A percentile compares a stretch with the other conserved stretches of the same genome.
These are phyloP conservation scores for Drosophila melanosoma DNA, from an alignment of 2,888 invertebrate species.

Conservation along the genomic window DNA sequence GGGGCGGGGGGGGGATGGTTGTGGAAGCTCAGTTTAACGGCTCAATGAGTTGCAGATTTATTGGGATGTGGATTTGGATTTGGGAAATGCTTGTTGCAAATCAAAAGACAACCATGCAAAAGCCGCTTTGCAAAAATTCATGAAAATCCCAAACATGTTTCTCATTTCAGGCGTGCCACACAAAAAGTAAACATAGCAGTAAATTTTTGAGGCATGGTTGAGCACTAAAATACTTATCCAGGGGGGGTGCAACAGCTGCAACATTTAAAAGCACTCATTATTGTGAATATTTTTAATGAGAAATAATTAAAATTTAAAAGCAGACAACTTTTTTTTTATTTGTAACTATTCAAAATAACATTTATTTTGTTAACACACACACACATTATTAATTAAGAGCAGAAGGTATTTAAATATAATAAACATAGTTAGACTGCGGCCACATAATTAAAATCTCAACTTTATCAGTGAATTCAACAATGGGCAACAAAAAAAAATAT, in stretches of 20 bases:
- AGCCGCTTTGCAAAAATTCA: slow-evolving; percentile 7
- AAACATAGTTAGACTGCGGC: slow-evolving; percentile 40
- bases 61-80: slow-evolving; percentile 41
- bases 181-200: background rate
- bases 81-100: slow-evolving; percentile 28
- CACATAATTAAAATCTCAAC: slow-evolving; percentile 73
- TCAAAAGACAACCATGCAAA: slow-evolving; percentile 30
- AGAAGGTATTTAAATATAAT: slow-evolving; percentile 14
- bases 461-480: slow-evolving; percentile 61
- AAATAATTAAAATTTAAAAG: background rate
- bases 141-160: slow-evolving; percentile 18
- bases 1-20: background rate
- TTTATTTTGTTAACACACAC: background rate
- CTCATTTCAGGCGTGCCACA: background rate
- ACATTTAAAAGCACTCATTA: background rate
- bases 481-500: slow-evolving; percentile 12
- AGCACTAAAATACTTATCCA: background rate
- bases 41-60: slow-evolving; percentile 68
- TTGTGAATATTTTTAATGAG: background rate
- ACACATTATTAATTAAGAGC: slow-evolving; percentile 7
- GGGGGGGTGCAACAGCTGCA: background rate
- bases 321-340: background rate
- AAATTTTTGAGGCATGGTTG: background rate
- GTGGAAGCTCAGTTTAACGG: slow-evolving; percentile 56
- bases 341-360: background rate